Base-by-base conservation (phyloP, 2,888 invertebrate species). In the Yponomeuta evonymella region DNA sequence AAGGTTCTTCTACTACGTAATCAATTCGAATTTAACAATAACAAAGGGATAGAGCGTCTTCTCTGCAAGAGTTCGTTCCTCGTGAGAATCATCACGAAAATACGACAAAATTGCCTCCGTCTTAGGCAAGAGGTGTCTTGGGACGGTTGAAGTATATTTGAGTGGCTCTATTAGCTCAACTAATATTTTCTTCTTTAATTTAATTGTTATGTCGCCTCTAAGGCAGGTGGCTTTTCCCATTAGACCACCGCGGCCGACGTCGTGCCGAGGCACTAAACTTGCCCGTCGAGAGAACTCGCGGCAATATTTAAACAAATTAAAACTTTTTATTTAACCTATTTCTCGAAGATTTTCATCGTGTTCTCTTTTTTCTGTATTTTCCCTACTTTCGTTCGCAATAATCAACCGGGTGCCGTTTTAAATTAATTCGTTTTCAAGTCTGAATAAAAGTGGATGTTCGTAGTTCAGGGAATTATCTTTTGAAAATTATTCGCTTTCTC, bases 301-400 rank as follows among this genome's bases (percentile, higher is more conserved):
- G 87, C 89, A 90, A 90, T 90, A 88, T 90, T 90, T 89, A 88
- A 90, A 88, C 88, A 88, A 91, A 91, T 90, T 90, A 88, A 90
- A 90, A 91, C 86, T 90, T 92, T 88, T 87, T 82, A 86, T 85
- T 86, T 83, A 84, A 83, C 78, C 81, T 79, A 83, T 85, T 85
- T 85, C 81, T 78, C 78, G 81, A 81, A 83, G 80, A 82, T 83
- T 82, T 83, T 82, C 81, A 87, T 86, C 82, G 80, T 72, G 71
- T 73, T 73, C 71, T 67, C 70, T 70, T 63, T 67, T 71, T 70
- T 62, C 68, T 30, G 62, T 63, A 15, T 15, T 58, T 58, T 5
- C 51, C 15, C 5, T 5, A 15, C 33, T 63, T 11, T 1, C 23
- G 67, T 6, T 67, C 48, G 67, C 67, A 67, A 67, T 67, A 67